Evolutionary conservation across 2,113 vertebrate species (phyloP).

Genomic region (Cheirogaleus medius): DNA sequence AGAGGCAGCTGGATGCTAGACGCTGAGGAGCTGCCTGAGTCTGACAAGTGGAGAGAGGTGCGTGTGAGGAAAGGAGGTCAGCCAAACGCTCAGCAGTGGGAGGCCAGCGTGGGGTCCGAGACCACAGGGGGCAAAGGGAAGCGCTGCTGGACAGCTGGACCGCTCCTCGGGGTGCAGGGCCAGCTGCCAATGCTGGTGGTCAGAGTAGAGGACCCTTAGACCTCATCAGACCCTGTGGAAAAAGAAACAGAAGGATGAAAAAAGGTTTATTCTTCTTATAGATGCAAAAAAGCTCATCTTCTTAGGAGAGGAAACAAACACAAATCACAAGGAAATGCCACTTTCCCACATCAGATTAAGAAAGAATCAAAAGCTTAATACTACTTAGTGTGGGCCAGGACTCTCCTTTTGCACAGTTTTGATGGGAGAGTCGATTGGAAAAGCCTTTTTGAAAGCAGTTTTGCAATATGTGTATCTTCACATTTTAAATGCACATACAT

Average conservation of each 20-base stretch:
- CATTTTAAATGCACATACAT: background rate
- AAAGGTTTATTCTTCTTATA: background rate
- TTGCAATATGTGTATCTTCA: background rate
- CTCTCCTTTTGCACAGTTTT: background rate
- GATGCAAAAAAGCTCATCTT: background rate
- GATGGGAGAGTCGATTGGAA: background rate
- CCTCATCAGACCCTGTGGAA: background rate
- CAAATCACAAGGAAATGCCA: conserved; percentile 1
- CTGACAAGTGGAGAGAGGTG: background rate
- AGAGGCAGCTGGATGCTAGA: background rate
- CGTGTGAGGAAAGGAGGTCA: background rate
- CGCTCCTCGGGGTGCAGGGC: background rate
- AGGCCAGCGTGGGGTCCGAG: background rate
- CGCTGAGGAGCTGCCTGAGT: background rate
- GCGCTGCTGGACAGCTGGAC: accelerated
- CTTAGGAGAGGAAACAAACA: background rate
- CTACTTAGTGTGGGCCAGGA: background rate
- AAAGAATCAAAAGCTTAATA: background rate
- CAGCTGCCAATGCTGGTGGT: background rate
- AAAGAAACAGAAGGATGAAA: background rate
- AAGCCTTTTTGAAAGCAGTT: background rate
- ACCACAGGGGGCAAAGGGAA: background rate
- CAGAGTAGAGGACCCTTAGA: background rate
- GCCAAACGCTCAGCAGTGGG: background rate
- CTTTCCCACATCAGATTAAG: background rate